Evolutionary conservation across 2,113 vertebrate species (phyloP).

Genomic region (Martes martes): DNA sequence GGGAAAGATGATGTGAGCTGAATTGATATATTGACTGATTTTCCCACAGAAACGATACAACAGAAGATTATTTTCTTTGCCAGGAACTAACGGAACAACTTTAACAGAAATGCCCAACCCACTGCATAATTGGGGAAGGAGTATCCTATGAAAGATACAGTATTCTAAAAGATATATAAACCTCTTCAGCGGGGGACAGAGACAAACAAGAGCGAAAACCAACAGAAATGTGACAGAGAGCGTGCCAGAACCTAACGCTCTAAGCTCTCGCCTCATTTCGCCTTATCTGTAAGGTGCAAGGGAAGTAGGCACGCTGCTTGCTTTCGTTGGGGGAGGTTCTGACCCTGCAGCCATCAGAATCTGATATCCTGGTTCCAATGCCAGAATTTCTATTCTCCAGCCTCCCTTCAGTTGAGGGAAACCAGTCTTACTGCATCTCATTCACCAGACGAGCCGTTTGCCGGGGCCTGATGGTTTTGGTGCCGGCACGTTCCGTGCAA

Average conservation of each 20-base stretch:
- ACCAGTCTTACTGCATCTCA: rapidly evolving
- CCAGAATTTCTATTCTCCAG: not conserved
- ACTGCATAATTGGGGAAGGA: not conserved
- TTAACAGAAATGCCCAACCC: not conserved
- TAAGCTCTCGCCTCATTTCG: not conserved
- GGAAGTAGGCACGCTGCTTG: not conserved
- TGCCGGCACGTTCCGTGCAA: not conserved
- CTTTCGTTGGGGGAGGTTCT: not conserved
- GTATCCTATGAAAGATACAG: not conserved
- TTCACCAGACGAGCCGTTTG: not conserved
- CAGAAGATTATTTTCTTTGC: not conserved
- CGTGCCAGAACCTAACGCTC: rapidly evolving
- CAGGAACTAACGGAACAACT: not conserved
- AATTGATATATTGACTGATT: not conserved
- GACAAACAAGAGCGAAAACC: rapidly evolving
- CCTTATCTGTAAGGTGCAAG: not conserved
- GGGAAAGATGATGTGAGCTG: not conserved
- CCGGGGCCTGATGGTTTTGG: rapidly evolving
- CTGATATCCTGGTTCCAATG: not conserved
- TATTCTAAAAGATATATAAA: not conserved
- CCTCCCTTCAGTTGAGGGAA: not conserved
- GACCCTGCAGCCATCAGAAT: not conserved
- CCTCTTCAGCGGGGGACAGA: rapidly evolving
- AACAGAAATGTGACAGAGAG: not conserved
- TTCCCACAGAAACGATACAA: not conserved